Evolutionary conservation across 2,113 vertebrate species (phyloP), one percentile per base, ranked within the genome.

Genomic region (Misgurnus mizolepis): DNA sequence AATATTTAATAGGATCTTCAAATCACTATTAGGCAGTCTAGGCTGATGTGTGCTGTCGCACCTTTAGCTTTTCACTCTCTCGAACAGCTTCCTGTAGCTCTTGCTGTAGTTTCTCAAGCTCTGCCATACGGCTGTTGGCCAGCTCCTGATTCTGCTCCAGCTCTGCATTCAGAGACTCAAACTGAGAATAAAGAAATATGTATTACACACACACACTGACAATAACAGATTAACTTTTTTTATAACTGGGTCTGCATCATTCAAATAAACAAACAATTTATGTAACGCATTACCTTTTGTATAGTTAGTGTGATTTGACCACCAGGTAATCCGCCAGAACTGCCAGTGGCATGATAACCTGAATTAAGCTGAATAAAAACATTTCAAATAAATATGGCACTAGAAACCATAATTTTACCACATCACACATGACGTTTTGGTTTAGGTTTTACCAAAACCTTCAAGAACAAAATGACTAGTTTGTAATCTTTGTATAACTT

Each of bases 301-400:
- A 97, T 96, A 84, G 93, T 96, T 14, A 98, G 94, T 0, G 96
- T 98, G 84, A 97, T 98, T 86, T 98, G 96, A 4, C 96, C 96
- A 8, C 96, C 96, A n/a, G 96, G 93, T 65, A 97, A 92, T 0
- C 95, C 95, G 0, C 94, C 94, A 4, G 95, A 96, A 82, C 95
- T 95, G 43, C 96, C 96, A 0, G 94, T 95, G 67, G 93, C 93
- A 50, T 96, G 94, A 84, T 95, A 96, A 45, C 96, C 96, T 0
- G 95, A 96, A 78, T 96, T 98, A 7, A 98, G 90, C 96, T 98
- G 86, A 34, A 58, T 34, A 34, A 34, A 34, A 34, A 34, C 27
- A 34, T 34, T 2, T 34, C 27, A 34, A 34, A 34, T 34, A 34
- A 34, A 34, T 34, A 34, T 34, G 27, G 27, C 27, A 34, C 27